Conservation (phyloP, 1,140 invertebrate genomes). For the Nasonia giraulti region DNA sequence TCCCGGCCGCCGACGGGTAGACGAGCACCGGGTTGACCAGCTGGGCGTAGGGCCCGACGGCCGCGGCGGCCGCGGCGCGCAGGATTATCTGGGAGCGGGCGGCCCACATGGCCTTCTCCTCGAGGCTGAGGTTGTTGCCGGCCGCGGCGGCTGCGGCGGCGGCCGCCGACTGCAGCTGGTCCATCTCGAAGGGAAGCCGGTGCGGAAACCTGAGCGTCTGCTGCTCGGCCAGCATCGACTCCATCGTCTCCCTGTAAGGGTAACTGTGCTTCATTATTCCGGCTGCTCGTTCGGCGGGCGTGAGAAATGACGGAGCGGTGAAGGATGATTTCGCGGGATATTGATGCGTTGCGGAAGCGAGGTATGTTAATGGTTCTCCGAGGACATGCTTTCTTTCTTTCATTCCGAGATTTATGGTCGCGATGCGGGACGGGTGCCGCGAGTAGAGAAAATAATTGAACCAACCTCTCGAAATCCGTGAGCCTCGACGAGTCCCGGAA, state of each 20-base stretch:
- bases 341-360: constrained; percentile 24
- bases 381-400: background rate
- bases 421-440: background rate
- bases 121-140: constrained; percentile 82
- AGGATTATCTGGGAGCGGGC: constrained; percentile 81
- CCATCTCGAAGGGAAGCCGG: constrained; percentile 82
- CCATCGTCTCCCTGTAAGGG: constrained; percentile 86
- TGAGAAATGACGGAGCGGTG: background rate
- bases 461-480: constrained; percentile 80
- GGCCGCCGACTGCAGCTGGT: constrained; percentile 76
- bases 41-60: constrained; percentile 75
- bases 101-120: constrained; percentile 84
- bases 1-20: constrained; percentile 65
- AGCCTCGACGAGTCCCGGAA: constrained; percentile 89
- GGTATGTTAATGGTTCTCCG: constrained; percentile 11
- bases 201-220: constrained; percentile 83
- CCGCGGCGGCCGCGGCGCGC: constrained; percentile 79
- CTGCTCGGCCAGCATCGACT: constrained; percentile 86
- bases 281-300: constrained; percentile 14
- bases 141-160: constrained; percentile 67
- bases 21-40: constrained; percentile 72
- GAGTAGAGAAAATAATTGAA: constrained; percentile 45
- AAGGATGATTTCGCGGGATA: background rate
- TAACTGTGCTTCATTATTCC: constrained; percentile 64
- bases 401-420: background rate